Base-by-base conservation (phyloP, 1,140 invertebrate species). In the Colletes gigas region DNA sequence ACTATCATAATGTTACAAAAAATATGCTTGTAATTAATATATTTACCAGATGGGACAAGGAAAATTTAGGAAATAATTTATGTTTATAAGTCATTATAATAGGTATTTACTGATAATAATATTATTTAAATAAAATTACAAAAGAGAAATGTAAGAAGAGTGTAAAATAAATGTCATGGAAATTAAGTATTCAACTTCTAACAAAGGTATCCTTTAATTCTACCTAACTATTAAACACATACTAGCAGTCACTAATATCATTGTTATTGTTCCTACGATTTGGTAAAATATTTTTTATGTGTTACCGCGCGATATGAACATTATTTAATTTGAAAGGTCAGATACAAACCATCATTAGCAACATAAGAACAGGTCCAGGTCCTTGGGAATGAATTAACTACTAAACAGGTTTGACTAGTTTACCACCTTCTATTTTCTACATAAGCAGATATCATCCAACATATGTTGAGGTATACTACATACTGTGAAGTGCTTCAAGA, bases 361-460 rank as follows among this genome's bases (percentile, higher is more conserved):
- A 52, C 39, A 62, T 50, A 55, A 77, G 54, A 55, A 67, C 10
- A 73, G 5, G 9, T n/a, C 9, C 4, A 21, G 2, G n/a, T n/a
- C 47, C 17, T 44, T 63, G n/a, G 8, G 63, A 6, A 30, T 55
- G 8, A 54, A 30, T 65, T 57, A 8, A 5, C 39, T 30, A 0
- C 47, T n/a, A 60, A 80, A 80, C 78, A 68, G 78, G 78, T 80
- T 80, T 75, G 78, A 68, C 78, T 47, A 52, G 70, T 80, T 79
- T 10, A 80, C 60, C 52, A 67, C 68, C 44, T 63, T 80, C 66
- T 66, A 63, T 30, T 19, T 75, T 60, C 30, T 12, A 15, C 14
- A 52, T 9, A 21, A 67, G 47, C 52, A 47, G 10, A 7, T 10
- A 65, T 39, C 3, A 14, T 44, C 60, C 19, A 50, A 30, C 15